Percentiles rank a stretch among this genome's conserved stretches.
These are phyloP conservation scores for Oostethus manadensis DNA, from an alignment of 2,113 vertebrate genomes.

Conservation along the genomic window DNA sequence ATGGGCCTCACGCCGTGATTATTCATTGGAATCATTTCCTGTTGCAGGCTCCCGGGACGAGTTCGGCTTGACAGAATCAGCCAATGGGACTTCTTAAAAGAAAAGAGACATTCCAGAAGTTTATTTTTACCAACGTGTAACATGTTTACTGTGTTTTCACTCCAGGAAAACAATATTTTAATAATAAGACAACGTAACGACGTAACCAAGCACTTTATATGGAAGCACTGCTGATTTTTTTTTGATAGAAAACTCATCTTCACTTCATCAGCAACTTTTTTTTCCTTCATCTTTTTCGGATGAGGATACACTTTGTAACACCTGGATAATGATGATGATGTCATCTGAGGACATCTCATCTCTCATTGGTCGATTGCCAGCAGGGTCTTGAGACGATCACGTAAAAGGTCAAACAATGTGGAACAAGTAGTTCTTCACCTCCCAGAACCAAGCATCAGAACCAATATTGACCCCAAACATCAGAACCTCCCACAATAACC, in stretches of 20 bases:
- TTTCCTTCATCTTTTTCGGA: background rate
- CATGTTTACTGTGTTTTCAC: slow-evolving; percentile 82
- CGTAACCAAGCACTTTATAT: slow-evolving; percentile 80
- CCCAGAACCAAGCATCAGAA: background rate
- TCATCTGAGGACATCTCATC: background rate
- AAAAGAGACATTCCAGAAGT: slow-evolving; percentile 92
- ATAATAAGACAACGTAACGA: slow-evolving; percentile 75
- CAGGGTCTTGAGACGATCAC: too few species aligned
- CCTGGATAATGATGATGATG: background rate
- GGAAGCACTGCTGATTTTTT: slow-evolving; percentile 74
- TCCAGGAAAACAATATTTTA: slow-evolving; percentile 81
- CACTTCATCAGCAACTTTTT: slow-evolving; percentile 13
- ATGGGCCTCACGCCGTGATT: background rate
- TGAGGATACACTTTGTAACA: background rate
- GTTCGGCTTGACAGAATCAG: slow-evolving; percentile 93
- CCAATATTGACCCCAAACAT: too few species aligned
- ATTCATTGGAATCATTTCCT: slow-evolving; percentile 62
- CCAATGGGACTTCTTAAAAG: slow-evolving; percentile 80
- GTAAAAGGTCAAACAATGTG: too few species aligned
- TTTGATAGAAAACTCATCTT: slow-evolving; percentile 68
- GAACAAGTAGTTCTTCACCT: too few species aligned
- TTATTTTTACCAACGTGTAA: slow-evolving; percentile 81
- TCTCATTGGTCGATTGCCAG: background rate
- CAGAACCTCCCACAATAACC: too few species aligned
- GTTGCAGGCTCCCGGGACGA: slow-evolving; percentile 95